phyloP scores from a whole-genome alignment of 2,113 vertebrate genomes.

The Oenanthe melanoleuca region DNA sequence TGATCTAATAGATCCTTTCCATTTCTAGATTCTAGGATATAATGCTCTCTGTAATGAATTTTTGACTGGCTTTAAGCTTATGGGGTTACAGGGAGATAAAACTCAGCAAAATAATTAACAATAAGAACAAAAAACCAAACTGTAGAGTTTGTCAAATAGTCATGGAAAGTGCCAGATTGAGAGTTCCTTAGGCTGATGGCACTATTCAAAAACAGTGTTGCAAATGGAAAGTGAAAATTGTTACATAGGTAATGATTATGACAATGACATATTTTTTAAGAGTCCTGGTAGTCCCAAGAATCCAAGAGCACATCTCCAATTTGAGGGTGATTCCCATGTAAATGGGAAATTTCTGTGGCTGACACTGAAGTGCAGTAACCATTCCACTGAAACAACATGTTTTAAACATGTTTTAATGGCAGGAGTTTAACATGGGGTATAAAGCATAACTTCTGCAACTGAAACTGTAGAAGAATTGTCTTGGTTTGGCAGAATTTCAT shows the following conservation, averaged over 20 bases:
- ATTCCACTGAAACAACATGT: background rate
- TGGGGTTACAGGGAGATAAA: background rate
- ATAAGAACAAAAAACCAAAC: background rate
- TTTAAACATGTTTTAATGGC: background rate
- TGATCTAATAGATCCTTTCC: background rate
- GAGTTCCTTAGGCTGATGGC: background rate
- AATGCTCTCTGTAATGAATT: background rate
- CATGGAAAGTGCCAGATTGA: background rate
- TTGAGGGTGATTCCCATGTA: background rate
- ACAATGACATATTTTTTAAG: background rate
- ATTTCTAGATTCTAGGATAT: background rate
- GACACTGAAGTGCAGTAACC: background rate
- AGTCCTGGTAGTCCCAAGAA: background rate
- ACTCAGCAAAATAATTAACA: background rate
- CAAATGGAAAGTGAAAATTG: background rate
- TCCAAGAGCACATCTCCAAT: background rate
- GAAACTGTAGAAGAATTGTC: background rate
- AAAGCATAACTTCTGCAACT: background rate
- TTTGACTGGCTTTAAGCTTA: slow-evolving; percentile 9
- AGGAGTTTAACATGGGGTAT: background rate
- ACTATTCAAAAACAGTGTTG: background rate
- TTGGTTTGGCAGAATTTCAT: background rate
- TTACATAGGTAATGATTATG: background rate
- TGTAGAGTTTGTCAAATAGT: background rate
- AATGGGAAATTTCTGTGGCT: background rate